Evolutionary conservation across 2,888 invertebrate species (phyloP).

Genomic region (Leistus spinibarbis): DNA sequence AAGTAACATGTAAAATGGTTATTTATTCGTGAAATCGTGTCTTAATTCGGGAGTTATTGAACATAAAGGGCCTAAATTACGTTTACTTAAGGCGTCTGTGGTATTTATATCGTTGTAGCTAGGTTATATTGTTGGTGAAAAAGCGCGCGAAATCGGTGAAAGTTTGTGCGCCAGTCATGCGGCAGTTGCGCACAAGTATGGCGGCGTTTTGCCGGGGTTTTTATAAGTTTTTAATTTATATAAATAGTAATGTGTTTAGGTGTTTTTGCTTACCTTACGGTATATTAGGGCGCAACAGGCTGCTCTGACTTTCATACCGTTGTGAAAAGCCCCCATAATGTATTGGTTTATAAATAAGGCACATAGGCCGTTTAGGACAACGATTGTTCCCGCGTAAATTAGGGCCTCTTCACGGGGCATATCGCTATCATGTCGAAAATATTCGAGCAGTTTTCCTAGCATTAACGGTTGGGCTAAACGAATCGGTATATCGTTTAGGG

Average conservation of each 20-base stretch:
- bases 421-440: conserved; percentile 63
- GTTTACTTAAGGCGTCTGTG: too few species aligned
- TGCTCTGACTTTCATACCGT: conserved; percentile 81
- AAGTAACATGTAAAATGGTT: background rate
- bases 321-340: conserved; percentile 70
- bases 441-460: conserved; percentile 68
- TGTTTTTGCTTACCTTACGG: conserved; percentile 81
- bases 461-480: conserved; percentile 71
- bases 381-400: conserved; percentile 66
- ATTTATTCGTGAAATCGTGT: background rate
- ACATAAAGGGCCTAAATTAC: too few species aligned
- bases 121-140: background rate
- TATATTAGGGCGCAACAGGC: conserved; percentile 84
- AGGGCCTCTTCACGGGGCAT: conserved; percentile 60
- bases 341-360: conserved; percentile 71
- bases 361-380: conserved; percentile 62
- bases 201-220: background rate
- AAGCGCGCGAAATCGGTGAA: too few species aligned
- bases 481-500: conserved; percentile 63
- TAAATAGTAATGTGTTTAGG: background rate
- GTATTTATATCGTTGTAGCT: too few species aligned
- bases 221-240: too few species aligned
- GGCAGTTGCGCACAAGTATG: background rate
- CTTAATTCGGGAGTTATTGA: too few species aligned
- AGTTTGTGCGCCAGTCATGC: too few species aligned